Conservation (phyloP, 1,140 invertebrate genomes). For the Drosophila virilis region DNA sequence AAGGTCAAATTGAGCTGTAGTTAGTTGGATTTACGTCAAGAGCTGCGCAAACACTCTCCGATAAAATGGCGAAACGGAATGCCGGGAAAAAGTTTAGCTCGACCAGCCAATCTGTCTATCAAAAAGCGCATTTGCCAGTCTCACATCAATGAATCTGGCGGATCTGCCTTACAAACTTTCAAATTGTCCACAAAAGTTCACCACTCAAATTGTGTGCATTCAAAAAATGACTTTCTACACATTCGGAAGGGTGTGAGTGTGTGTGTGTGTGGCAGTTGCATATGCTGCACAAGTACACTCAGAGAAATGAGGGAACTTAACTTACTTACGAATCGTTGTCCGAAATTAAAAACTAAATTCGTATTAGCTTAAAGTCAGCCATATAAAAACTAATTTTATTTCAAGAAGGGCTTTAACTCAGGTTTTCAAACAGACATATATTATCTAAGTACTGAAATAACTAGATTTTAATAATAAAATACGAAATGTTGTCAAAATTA, state of each 20-base stretch:
- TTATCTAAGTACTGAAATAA: too few species aligned
- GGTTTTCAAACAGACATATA: too few species aligned
- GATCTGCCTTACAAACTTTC: background rate
- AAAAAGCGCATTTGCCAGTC: background rate
- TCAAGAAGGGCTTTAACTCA: too few species aligned
- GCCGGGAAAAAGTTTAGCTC: slow-evolving; percentile 29
- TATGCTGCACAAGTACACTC: background rate
- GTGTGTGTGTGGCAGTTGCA: background rate
- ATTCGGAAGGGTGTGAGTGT: background rate
- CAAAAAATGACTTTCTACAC: background rate
- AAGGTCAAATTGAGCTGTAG: slow-evolving; percentile 6
- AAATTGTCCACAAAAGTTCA: background rate
- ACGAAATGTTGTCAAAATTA: too few species aligned
- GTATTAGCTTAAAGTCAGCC: too few species aligned
- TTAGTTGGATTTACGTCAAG: slow-evolving; percentile 30
- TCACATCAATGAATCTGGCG: background rate
- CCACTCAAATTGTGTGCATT: slow-evolving; percentile 2
- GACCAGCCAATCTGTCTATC: background rate
- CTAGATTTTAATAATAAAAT: too few species aligned
- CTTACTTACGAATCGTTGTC: too few species aligned
- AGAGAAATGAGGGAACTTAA: slow-evolving; percentile 1
- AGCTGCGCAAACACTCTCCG: slow-evolving; percentile 44
- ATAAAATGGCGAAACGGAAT: slow-evolving; percentile 28
- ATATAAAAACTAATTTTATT: too few species aligned
- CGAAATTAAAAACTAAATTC: too few species aligned